phyloP scores from a whole-genome alignment of 1,140 invertebrate genomes.

The Drosophila prosaltans region DNA sequence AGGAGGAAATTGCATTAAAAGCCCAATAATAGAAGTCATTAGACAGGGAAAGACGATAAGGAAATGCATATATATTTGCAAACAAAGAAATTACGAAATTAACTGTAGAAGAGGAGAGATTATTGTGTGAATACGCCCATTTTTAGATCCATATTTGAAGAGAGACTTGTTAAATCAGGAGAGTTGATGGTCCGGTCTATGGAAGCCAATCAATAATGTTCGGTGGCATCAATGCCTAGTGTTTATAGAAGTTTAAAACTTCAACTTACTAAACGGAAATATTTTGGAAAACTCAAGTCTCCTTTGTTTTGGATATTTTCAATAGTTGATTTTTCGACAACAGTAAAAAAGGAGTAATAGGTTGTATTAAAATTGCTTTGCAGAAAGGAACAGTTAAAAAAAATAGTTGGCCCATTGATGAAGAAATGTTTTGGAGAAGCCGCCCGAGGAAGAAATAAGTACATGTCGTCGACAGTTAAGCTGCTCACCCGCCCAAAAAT shows the following conservation, averaged over 20 bases:
- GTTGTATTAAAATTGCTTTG: neutral
- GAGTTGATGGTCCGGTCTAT: neutral
- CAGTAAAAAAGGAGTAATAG: too few species aligned
- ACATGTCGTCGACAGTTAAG: slow-evolving; percentile 21
- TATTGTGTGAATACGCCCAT: neutral
- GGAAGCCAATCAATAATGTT: too few species aligned
- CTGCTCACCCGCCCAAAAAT: slow-evolving; percentile 10
- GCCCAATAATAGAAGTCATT: slow-evolving; percentile 6
- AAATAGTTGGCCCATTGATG: slow-evolving; percentile 2
- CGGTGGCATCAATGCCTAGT: too few species aligned
- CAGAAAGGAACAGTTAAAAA: neutral
- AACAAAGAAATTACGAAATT: neutral
- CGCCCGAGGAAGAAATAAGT: neutral
- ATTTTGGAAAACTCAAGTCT: too few species aligned
- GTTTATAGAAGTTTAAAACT: too few species aligned
- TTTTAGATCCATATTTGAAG: neutral
- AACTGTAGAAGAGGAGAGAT: neutral
- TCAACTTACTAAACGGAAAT: too few species aligned
- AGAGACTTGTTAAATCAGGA: neutral
- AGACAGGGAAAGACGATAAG: neutral
- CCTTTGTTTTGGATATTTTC: too few species aligned
- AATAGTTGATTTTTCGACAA: too few species aligned
- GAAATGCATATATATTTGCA: neutral
- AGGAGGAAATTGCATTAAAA: neutral
- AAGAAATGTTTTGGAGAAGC: neutral